A percentile compares a stretch with the other conserved stretches of the same genome.
phyloP scores from a whole-genome alignment of 92 coral and sea anemone species.

The Virgularia gustaviana region DNA sequence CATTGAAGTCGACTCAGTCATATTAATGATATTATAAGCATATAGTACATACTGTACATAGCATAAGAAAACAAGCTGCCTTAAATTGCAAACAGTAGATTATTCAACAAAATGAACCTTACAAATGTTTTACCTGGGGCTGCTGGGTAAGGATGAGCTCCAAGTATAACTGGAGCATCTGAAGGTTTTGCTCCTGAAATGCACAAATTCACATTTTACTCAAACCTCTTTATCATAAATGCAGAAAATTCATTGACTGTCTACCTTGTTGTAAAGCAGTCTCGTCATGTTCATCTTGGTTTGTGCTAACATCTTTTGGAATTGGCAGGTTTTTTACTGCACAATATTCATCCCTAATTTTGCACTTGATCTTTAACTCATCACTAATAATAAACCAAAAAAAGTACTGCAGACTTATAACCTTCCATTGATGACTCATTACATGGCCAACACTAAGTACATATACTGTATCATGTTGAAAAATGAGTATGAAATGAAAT shows the following conservation, averaged over 20 bases:
- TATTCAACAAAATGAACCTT: background rate
- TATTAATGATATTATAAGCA: no score
- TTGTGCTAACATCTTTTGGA: constrained; percentile 56
- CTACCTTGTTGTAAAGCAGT: constrained; percentile 47
- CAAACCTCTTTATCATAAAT: background rate
- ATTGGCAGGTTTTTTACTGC: constrained; percentile 72
- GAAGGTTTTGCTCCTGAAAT: background rate
- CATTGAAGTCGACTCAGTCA: no score
- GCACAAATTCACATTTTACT: background rate
- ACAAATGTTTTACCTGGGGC: constrained; percentile 72
- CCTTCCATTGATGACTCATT: background rate
- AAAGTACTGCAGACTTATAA: background rate
- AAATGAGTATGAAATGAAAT: no score
- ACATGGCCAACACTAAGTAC: background rate
- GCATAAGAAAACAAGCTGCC: no score
- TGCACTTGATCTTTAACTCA: constrained; percentile 68
- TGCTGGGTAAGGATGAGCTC: constrained; percentile 73
- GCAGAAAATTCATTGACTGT: background rate
- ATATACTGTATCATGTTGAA: background rate
- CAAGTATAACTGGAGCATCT: constrained; percentile 55
- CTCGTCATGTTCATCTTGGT: constrained; percentile 59
- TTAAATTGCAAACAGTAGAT: background rate
- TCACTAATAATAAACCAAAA: constrained; percentile 52
- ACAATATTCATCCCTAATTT: constrained; percentile 84
- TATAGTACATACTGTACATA: no score